Base-by-base conservation (phyloP, 2,888 invertebrate genomes). In the Erebia epiphron region DNA sequence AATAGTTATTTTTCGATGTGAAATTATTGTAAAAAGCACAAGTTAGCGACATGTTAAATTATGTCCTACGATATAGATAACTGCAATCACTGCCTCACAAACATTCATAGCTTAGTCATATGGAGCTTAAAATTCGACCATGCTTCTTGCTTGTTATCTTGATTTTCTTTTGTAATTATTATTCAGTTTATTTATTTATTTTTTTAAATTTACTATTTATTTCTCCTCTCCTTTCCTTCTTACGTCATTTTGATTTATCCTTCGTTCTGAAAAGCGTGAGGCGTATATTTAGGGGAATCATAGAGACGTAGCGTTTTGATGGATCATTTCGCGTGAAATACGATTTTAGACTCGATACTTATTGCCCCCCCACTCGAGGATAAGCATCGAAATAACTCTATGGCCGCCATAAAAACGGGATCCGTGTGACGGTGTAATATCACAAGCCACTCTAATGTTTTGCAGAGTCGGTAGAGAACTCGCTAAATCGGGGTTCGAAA, bases 81-180 rank as follows among this genome's bases (percentile, higher is more conserved):
- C 86, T 88, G 92, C 91, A 91, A 90, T 92, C 92, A 93, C 92
- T 93, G 93, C 92, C 92, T 93, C 93, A 91, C 93, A 86, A 83
- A 92, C 92, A 93, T 92, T 92, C 93, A 91, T 92, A 90, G 93
- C 92, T 92, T 91, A 88, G 84, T 87, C 86, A 85, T 26, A 26
- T 84, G 83, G 85, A 90, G 90, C 91, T 90, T 89, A 81, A 86
- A 87, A 85, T 86, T 79, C 80, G 86, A 89, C 87, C 89, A 87
- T 88, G 91, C 91, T 92, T 92, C 86, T 83, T 86, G 92, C 92
- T 93, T 92, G 76, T 91, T 91, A 85, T 85, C 26, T 46, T 26
- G 26, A 26, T 84, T 83, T 85, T 79, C 80, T 85, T 81, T 83
- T 85, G 16, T 72, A 52, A 82, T 83, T 86, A 83, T 83, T 84